These are phyloP conservation scores for Flabesymbios commensalis DNA, from an alignment of 2,888 invertebrate genomes.

Conservation along the genomic window DNA sequence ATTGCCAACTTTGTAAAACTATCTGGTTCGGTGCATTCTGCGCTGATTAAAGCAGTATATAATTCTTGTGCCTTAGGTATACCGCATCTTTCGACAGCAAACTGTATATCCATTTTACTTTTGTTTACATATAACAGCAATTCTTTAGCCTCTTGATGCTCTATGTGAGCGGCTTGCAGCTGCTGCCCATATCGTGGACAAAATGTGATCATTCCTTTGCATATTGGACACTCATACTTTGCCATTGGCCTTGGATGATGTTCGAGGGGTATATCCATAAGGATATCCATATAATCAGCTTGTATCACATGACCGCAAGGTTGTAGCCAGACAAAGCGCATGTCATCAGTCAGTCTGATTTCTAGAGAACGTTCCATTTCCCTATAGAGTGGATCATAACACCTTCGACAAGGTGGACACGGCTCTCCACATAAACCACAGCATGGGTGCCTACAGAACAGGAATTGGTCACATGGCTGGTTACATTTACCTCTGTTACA, in stretches of 20 bases:
- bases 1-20: too few relatives aligned
- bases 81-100: too few relatives aligned
- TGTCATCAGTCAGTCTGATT: neutral
- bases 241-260: neutral
- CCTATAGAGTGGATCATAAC: slow-evolving; percentile 61
- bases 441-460: slow-evolving; percentile 68
- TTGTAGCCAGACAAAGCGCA: slow-evolving; percentile 4
- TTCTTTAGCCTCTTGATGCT: neutral
- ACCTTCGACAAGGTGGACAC: slow-evolving; percentile 69
- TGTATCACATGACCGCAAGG: slow-evolving; percentile 45
- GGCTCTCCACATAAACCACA: slow-evolving; percentile 74
- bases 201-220: neutral
- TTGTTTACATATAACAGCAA: too few relatives aligned
- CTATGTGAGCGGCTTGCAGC: neutral
- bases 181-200: neutral
- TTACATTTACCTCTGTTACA: slow-evolving; percentile 58
- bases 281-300: slow-evolving; percentile 52
- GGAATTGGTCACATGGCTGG: slow-evolving; percentile 48
- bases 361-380: neutral
- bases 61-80: too few relatives aligned
- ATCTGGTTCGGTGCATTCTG: too few relatives aligned
- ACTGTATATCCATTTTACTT: too few relatives aligned
- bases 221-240: neutral
- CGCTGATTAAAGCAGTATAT: too few relatives aligned
- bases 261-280: slow-evolving; percentile 34